A percentile compares a stretch with the other conserved stretches of the same genome.
Evolutionary conservation across 2,888 invertebrate genomes (phyloP).

Genomic region (Limenitis camilla): DNA sequence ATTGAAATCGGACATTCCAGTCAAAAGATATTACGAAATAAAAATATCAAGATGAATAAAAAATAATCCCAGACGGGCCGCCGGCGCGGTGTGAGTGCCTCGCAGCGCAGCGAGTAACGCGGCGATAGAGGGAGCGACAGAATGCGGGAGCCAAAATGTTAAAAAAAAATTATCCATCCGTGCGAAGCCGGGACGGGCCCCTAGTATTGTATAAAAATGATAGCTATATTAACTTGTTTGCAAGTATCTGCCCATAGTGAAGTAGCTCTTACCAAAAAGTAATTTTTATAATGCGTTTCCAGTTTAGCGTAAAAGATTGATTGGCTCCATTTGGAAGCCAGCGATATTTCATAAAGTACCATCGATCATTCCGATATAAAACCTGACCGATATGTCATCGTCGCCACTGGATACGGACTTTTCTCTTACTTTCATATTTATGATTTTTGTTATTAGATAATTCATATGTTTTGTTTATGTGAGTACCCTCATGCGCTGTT

Average conservation of each 20-base stretch:
- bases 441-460: not conserved
- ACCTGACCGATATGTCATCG: constrained; percentile 15
- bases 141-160: too few species aligned
- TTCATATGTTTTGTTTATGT: not conserved
- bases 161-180: too few species aligned
- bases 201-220: too few species aligned
- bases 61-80: too few species aligned
- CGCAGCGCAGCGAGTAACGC: too few species aligned
- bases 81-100: too few species aligned
- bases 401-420: not conserved
- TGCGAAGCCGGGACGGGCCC: too few species aligned
- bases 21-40: too few species aligned
- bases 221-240: not conserved
- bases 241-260: not conserved
- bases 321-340: constrained; percentile 34
- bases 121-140: too few species aligned
- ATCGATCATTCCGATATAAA: constrained; percentile 34
- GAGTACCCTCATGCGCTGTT: not conserved
- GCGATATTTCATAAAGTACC: constrained; percentile 31
- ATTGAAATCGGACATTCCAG: too few species aligned
- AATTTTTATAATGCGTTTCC: constrained; percentile 3
- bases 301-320: constrained; percentile 29
- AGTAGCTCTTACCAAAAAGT: not conserved
- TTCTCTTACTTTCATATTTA: not conserved
- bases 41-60: too few species aligned